Conservation (phyloP, 2,888 invertebrate species). For the Drosophila cyrtoloma region DNA sequence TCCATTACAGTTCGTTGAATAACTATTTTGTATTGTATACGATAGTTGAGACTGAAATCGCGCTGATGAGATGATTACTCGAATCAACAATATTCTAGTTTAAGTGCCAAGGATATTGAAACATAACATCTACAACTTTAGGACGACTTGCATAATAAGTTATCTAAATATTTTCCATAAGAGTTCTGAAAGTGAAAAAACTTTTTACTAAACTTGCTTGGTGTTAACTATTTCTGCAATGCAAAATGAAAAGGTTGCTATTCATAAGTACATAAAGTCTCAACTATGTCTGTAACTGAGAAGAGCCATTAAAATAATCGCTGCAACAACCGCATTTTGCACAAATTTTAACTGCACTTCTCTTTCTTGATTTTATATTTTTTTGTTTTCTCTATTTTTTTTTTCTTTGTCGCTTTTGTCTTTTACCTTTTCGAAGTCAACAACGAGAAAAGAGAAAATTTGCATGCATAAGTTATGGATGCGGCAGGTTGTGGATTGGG, state of each 20-base stretch:
- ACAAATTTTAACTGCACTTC: slow-evolving; percentile 57
- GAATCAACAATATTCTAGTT: neutral
- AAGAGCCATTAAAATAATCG: slow-evolving; percentile 77
- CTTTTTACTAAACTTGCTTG: slow-evolving; percentile 32
- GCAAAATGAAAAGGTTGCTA: slow-evolving; percentile 20
- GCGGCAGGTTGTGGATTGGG: slow-evolving; percentile 42
- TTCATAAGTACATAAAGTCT: slow-evolving; percentile 57
- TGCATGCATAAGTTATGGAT: slow-evolving; percentile 79
- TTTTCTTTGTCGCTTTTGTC: slow-evolving; percentile 46
- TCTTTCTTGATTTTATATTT: neutral
- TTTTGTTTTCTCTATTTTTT: slow-evolving; percentile 28
- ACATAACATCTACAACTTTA: neutral
- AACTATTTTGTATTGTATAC: neutral
- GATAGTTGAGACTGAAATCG: neutral
- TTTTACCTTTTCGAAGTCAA: slow-evolving; percentile 67
- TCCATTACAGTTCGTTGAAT: neutral
- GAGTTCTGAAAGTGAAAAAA: neutral
- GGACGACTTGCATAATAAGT: neutral
- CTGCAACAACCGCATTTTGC: slow-evolving; percentile 75
- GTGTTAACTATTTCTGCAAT: slow-evolving; percentile 51
- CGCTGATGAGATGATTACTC: neutral
- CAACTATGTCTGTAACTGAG: slow-evolving; percentile 56
- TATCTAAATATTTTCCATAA: neutral
- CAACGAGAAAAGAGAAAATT: slow-evolving; percentile 58
- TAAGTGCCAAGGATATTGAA: neutral